Evolutionary conservation across 2,113 vertebrate genomes (phyloP).

Genomic region (Hypomesus transpacificus): DNA sequence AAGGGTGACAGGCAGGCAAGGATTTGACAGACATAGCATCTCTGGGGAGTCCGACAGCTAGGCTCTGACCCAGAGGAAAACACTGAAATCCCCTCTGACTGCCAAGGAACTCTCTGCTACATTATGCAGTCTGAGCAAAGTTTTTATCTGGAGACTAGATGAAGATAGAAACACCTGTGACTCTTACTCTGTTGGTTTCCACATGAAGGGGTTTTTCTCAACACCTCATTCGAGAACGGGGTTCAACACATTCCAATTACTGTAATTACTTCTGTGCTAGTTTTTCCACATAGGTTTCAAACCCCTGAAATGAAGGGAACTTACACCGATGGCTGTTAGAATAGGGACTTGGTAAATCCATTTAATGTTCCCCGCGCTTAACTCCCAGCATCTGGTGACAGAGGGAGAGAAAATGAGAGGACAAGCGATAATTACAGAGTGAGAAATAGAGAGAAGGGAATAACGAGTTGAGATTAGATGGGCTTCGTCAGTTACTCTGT

Average conservation of each 20-base stretch:
- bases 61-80: background rate
- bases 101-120: background rate
- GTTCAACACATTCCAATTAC: no score
- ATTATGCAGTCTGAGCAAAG: background rate
- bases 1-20: no score
- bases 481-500: background rate
- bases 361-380: conserved; percentile 79
- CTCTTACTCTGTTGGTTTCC: background rate
- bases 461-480: background rate
- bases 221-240: background rate
- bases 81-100: background rate
- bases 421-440: background rate
- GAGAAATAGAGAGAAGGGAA: background rate
- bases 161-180: background rate
- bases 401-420: background rate
- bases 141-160: background rate
- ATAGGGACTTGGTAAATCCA: conserved; percentile 90
- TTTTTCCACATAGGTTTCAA: background rate
- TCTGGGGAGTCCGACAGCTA: no score
- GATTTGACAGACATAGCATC: no score
- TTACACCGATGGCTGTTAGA: conserved; percentile 83
- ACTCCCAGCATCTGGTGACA: conserved; percentile 80
- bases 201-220: background rate
- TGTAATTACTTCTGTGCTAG: background rate
- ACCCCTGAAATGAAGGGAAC: conserved; percentile 28